phyloP scores from a whole-genome alignment of 2,888 invertebrate genomes.

The Melolontha melolontha region DNA sequence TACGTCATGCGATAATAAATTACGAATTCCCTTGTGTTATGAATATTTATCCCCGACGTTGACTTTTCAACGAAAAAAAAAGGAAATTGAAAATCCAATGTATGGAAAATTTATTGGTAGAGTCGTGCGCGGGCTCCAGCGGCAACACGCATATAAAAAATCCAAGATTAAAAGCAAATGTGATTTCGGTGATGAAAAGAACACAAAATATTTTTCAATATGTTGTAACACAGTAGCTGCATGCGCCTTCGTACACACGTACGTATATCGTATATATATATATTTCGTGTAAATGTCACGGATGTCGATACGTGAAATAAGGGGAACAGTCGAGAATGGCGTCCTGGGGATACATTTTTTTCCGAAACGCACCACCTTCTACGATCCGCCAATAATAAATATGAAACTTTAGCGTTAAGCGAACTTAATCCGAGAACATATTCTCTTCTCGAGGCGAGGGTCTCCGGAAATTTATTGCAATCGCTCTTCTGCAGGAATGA shows the following conservation, averaged over 20 bases:
- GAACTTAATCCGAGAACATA: slow-evolving; percentile 30
- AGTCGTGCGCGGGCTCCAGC: neutral
- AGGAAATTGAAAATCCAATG: slow-evolving; percentile 23
- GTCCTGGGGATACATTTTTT: neutral
- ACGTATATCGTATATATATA: neutral
- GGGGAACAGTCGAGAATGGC: no score
- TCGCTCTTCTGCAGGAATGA: slow-evolving; percentile 28
- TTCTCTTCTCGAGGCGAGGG: slow-evolving; percentile 15
- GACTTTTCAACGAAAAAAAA: neutral
- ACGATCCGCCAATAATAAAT: slow-evolving; percentile 23
- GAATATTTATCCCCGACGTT: slow-evolving; percentile 2
- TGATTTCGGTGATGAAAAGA: neutral
- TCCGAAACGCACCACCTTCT: slow-evolving; percentile 9
- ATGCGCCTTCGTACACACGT: neutral
- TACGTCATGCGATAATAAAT: no score
- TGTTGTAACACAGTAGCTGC: neutral
- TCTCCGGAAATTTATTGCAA: slow-evolving; percentile 27
- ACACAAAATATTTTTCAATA: slow-evolving; percentile 1
- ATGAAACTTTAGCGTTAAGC: slow-evolving; percentile 30
- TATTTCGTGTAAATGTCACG: slow-evolving; percentile 13
- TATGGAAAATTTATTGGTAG: slow-evolving; percentile 24
- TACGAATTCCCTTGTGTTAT: neutral
- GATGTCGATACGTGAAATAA: neutral
- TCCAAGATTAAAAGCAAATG: slow-evolving; percentile 17
- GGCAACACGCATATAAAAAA: slow-evolving; percentile 5